A percentile compares a stretch with the other conserved stretches of the same genome.
These are phyloP conservation scores for Microctenopoma stevenorrisi DNA, from an alignment of 2,797 vertebrate species.

Conservation along the genomic window DNA sequence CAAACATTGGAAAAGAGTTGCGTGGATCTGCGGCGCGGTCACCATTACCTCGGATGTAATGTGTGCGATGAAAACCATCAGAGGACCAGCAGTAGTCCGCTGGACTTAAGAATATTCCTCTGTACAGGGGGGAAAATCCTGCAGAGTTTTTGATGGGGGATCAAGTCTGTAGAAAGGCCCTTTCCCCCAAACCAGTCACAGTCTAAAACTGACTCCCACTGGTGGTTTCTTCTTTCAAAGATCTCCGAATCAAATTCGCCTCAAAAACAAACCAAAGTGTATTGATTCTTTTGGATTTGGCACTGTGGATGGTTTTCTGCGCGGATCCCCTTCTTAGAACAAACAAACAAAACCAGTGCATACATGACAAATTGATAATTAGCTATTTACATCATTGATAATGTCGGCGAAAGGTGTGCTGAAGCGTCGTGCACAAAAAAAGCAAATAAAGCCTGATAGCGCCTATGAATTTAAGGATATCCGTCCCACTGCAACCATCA, in stretches of 20 bases:
- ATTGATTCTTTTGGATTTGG: background rate
- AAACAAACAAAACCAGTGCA: slow-evolving; percentile 6
- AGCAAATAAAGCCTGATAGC: slow-evolving; percentile 29
- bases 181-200: slow-evolving; percentile 41
- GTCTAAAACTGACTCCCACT: slow-evolving; percentile 57
- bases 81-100: slow-evolving; percentile 47
- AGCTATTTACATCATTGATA: slow-evolving; percentile 46
- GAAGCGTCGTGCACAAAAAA: slow-evolving; percentile 36
- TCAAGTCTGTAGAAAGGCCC: slow-evolving; percentile 67
- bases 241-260: slow-evolving; percentile 14
- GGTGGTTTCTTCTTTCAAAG: slow-evolving; percentile 41
- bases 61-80: slow-evolving; percentile 32
- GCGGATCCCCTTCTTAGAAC: slow-evolving; percentile 11
- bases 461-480: slow-evolving; percentile 64
- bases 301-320: background rate
- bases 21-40: slow-evolving; percentile 58
- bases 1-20: slow-evolving; percentile 70
- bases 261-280: slow-evolving; percentile 22
- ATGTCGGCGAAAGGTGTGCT: slow-evolving; percentile 52
- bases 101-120: slow-evolving; percentile 71
- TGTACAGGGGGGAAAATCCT: slow-evolving; percentile 70
- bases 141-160: slow-evolving; percentile 70
- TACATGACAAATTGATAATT: slow-evolving; percentile 25
- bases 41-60: slow-evolving; percentile 58
- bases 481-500: slow-evolving; percentile 73